These are phyloP conservation scores for Notothenia rossii DNA, from an alignment of 2,113 vertebrate genomes.

Conservation along the genomic window DNA sequence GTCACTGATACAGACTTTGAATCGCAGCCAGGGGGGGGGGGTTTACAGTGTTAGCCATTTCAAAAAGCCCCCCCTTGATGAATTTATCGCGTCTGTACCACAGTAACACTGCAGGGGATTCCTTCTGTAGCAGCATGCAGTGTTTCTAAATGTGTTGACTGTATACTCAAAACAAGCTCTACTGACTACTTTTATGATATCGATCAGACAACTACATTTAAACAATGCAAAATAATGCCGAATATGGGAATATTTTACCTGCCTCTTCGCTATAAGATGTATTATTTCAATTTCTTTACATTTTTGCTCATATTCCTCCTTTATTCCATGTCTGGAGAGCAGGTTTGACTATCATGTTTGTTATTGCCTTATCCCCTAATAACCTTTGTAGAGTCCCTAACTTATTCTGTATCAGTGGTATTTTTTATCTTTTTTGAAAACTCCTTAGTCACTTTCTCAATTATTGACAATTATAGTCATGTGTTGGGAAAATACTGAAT, in stretches of 20 bases:
- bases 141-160: slow-evolving; percentile 19
- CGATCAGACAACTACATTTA: neutral
- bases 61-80: slow-evolving; percentile 17
- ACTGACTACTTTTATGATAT: neutral
- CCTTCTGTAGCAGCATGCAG: slow-evolving; percentile 2
- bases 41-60: slow-evolving; percentile 40
- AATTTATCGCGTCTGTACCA: slow-evolving; percentile 20
- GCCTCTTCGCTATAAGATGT: neutral
- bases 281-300: neutral
- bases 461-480: too few species aligned
- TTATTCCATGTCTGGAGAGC: neutral
- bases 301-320: neutral
- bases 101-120: slow-evolving; percentile 33
- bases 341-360: too few species aligned
- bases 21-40: slow-evolving; percentile 26
- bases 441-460: neutral
- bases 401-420: neutral
- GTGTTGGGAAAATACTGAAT: too few species aligned
- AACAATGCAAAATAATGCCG: neutral
- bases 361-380: neutral
- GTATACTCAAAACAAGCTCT: neutral
- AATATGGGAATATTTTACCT: neutral
- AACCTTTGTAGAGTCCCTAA: neutral
- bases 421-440: neutral
- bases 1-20: slow-evolving; percentile 38